Evolutionary conservation across 2,797 vertebrate genomes (phyloP), one percentile per base, ranked within the genome.

Genomic region (Sciurus carolinensis): DNA sequence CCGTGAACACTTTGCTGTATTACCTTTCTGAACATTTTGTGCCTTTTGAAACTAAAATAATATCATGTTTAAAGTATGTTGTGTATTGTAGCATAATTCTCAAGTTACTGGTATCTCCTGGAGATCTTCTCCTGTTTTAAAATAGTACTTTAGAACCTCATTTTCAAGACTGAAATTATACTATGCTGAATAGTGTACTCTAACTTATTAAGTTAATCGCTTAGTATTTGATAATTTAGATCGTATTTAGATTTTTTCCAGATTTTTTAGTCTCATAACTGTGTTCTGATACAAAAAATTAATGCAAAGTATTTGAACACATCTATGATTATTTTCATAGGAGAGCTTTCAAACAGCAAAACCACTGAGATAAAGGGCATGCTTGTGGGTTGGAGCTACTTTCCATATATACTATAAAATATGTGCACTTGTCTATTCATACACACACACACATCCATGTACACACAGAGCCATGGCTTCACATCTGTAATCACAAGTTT

Each of bases 61-160:
- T 42, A 54, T 54, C 73, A 36, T 28, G 52, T 22, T 64, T 69
- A 81, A 94, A 82, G 42, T 69, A 36, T 47, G 36, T 57, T 50
- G 30, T 44, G 18, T 72, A 76, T 84, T 88, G 17, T 85, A 67
- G 30, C 54, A 28, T 9, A 57, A 22, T 82, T 54, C n/a, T 84
- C 12, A 6, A 39, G 18, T 85, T 67, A 77, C 69, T 59, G 66
- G 7, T 13, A 82, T 50, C 11, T 64, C 20, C 69, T 91, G 15
- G 26, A 36, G 69, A 44, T 57, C n/a, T 88, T 73, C 91, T 75
- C 52, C 28, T 42, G 54, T 86, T 95, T 91, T 64, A 66, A 73
- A 95, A 12, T 57, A 69, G n/a, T 39, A 22, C 39, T 54, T 1
- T n/a, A 52, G 62, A 67, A 87, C 8, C n/a, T 92, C 67, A 28